Base-by-base conservation (phyloP, 2,888 invertebrate genomes). In the Lepidocyrtoides sp. region DNA sequence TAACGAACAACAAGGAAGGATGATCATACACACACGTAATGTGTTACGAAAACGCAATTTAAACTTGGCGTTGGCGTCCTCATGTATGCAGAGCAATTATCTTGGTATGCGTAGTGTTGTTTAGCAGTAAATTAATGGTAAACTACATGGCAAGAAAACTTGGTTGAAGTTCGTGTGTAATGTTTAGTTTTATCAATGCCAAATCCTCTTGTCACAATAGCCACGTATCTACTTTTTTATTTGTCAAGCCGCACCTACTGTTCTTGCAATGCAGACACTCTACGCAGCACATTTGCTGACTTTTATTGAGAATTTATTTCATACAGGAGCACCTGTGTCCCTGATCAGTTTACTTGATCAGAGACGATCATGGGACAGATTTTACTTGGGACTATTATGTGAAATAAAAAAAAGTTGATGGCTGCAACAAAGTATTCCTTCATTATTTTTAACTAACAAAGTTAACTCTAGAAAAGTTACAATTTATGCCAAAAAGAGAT, bases 201-300 rank as follows among this genome's bases (percentile, higher is more conserved):
- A 82, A 86, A 26, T 86, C 54, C 12, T 8, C 66, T 51, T 86
- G 66, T 91, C 75, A 29, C 29, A 66, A 26, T 51, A 2, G 66
- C 57, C 69, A 87, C 44, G n/a, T 32, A 23, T 86, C 10, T 32
- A 14, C 89, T 85, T 41, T 86, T 91, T 81, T 90, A 89, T 51
- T 79, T 57, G 60, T 44, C 36, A 69, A 85, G 63, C 79, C 84
- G 86, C 86, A 91, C 88, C 88, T 57, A 54, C 54, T 85, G 51
- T 77, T 57, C 60, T 86, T 29, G 26, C 32, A 54, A 54, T 4
- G 51, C 20, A 48, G 41, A 20, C n/a, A n/a, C n/a, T n/a, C 44
- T 32, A 32, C n/a, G 54, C 12, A 79, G n/a, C 54, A 57, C 54
- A 54, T 69, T 72, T 54, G 14, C 63, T 82, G 44, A 26, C 63